Percentiles rank a stretch among this genome's conserved stretches.
phyloP scores from a whole-genome alignment of 2,113 vertebrate species.

The Alligator mississippiensis region DNA sequence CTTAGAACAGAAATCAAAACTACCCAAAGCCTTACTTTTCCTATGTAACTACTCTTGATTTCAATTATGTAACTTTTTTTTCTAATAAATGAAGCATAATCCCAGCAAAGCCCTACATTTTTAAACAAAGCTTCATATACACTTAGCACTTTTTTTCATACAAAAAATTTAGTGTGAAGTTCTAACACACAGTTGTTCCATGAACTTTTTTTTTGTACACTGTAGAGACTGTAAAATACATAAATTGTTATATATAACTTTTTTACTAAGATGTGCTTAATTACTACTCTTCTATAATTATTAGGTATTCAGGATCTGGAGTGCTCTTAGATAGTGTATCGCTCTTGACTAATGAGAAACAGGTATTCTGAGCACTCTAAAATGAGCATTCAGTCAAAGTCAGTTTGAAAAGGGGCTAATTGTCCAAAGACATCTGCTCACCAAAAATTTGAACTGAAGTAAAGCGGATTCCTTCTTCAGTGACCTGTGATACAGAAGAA shows the following conservation, averaged over 20 bases:
- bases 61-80: too few relatives aligned
- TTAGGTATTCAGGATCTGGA: not conserved
- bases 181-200: fast-evolving
- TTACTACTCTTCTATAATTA: not conserved
- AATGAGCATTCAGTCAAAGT: not conserved
- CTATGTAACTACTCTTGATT: too few relatives aligned
- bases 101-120: too few relatives aligned
- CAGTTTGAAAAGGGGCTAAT: not conserved
- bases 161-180: fast-evolving
- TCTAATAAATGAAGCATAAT: too few relatives aligned
- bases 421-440: not conserved
- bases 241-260: not conserved
- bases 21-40: too few relatives aligned
- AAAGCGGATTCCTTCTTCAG: not conserved
- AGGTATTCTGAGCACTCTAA: not conserved
- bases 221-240: not conserved
- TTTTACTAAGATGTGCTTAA: not conserved
- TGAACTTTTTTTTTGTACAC: not conserved
- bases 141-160: not conserved
- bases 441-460: not conserved
- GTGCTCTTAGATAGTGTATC: not conserved
- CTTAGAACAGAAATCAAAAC: too few relatives aligned
- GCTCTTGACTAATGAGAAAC: not conserved
- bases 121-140: not conserved
- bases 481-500: not conserved